Evolutionary conservation across 2,797 vertebrate species (phyloP).

Genomic region (Thaleichthys pacificus): DNA sequence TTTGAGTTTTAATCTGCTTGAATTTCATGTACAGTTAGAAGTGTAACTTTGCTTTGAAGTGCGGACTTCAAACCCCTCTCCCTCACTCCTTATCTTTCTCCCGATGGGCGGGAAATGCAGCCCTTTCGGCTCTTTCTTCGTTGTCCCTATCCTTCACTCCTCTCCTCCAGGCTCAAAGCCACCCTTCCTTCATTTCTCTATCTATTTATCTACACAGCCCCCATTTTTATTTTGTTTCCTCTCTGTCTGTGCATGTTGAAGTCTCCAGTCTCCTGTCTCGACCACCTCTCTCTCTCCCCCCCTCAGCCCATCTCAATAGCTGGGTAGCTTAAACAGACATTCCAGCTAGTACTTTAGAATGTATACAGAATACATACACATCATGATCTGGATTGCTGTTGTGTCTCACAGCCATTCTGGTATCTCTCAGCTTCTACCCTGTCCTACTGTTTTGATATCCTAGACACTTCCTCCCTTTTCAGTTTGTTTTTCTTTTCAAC

Average conservation of each 20-base stretch:
- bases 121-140: slow-evolving; percentile 41
- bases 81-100: slow-evolving; percentile 69
- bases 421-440: neutral
- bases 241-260: neutral
- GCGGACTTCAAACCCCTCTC: slow-evolving; percentile 69
- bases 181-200: neutral
- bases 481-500: neutral
- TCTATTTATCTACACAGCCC: neutral
- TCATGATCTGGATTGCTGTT: no score
- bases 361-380: no score
- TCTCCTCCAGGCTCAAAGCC: neutral
- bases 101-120: slow-evolving; percentile 70
- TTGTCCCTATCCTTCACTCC: neutral
- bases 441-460: neutral
- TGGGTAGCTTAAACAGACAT: neutral
- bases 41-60: slow-evolving; percentile 66
- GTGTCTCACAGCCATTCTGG: neutral
- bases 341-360: no score
- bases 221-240: neutral
- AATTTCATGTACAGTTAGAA: slow-evolving; percentile 67
- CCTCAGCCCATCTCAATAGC: neutral
- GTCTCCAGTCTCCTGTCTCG: neutral
- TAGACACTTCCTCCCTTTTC: neutral
- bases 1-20: slow-evolving; percentile 64
- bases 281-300: neutral